These are phyloP conservation scores for Prionailurus bengalensis DNA, from an alignment of 2,113 vertebrate species.

Conservation along the genomic window DNA sequence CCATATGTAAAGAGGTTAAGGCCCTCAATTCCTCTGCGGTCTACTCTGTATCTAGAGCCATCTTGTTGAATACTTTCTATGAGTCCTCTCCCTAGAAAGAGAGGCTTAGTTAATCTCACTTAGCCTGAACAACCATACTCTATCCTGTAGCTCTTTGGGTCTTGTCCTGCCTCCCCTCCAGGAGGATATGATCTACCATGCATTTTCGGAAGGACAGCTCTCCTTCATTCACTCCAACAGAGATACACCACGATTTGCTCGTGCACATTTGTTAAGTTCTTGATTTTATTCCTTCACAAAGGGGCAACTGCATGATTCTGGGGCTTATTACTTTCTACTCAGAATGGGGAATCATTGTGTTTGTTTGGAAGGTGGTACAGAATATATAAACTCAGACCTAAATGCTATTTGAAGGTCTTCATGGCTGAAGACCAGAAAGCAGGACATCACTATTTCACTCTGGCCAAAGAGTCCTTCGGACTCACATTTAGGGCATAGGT, in stretches of 20 bases:
- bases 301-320: neutral
- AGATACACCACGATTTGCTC: neutral
- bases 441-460: neutral
- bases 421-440: neutral
- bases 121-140: neutral
- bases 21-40: slow-evolving; percentile 86
- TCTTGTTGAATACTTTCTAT: slow-evolving; percentile 91
- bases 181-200: neutral
- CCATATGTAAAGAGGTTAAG: slow-evolving; percentile 88
- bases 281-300: neutral
- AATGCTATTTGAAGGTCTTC: neutral
- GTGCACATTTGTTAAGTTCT: neutral
- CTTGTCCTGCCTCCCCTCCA: neutral
- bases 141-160: neutral
- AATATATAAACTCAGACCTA: neutral
- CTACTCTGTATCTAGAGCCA: slow-evolving; percentile 89
- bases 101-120: neutral
- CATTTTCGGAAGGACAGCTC: neutral
- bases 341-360: neutral
- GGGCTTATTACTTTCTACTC: neutral
- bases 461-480: neutral
- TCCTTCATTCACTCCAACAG: neutral
- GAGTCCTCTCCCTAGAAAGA: slow-evolving; percentile 87
- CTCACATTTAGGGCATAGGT: neutral
- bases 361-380: neutral